A percentile compares a stretch with the other conserved stretches of the same genome.
These are phyloP conservation scores for Poeciliopsis infans DNA, from an alignment of 2,797 vertebrate genomes.

Conservation along the genomic window DNA sequence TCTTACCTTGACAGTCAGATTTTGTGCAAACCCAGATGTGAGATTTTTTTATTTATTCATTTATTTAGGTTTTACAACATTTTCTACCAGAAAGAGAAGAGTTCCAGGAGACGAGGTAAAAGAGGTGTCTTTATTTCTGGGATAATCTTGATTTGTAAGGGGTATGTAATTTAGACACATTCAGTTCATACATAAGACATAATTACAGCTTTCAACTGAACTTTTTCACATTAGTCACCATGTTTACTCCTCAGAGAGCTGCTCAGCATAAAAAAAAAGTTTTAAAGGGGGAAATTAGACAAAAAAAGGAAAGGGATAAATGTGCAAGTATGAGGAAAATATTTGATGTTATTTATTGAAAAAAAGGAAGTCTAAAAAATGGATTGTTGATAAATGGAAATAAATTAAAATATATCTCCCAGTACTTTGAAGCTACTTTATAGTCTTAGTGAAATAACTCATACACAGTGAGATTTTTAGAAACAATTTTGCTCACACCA, in stretches of 20 bases:
- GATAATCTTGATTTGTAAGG: neutral
- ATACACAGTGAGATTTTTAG: neutral
- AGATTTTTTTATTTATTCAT: neutral
- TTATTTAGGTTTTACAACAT: neutral
- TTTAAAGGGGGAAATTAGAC: neutral
- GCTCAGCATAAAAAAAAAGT: neutral
- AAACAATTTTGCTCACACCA: neutral
- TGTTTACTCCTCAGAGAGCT: neutral
- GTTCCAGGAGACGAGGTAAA: neutral
- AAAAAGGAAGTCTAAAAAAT: neutral
- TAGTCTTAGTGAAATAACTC: neutral
- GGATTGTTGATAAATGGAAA: neutral
- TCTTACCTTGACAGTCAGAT: constrained; percentile 13
- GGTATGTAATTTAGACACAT: neutral
- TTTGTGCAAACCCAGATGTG: neutral
- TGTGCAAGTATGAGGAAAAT: neutral
- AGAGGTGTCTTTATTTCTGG: neutral
- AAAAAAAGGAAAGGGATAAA: neutral
- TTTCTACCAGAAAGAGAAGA: neutral
- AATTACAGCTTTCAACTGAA: constrained; percentile 7
- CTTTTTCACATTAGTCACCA: neutral
- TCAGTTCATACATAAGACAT: neutral
- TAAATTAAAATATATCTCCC: neutral
- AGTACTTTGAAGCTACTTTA: neutral
- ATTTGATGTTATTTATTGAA: neutral